A percentile compares a stretch with the other conserved stretches of the same genome.
phyloP scores from a whole-genome alignment of 2,888 invertebrate species.

The Amblyjoppa proteus region DNA sequence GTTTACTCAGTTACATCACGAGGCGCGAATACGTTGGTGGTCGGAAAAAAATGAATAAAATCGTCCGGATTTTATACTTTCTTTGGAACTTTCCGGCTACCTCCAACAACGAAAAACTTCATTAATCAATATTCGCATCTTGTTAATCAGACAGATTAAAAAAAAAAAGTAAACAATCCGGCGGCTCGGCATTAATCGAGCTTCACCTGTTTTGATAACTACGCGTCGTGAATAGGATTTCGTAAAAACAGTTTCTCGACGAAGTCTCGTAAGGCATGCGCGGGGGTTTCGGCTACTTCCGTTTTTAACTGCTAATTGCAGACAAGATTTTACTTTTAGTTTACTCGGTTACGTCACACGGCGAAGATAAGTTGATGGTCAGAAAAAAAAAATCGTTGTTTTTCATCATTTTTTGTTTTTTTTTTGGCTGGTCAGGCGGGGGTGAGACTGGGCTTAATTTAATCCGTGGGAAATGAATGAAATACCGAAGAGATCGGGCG shows the following conservation, averaged over 20 bases:
- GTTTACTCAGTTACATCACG: neutral
- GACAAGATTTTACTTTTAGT: neutral
- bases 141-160: too few relatives aligned
- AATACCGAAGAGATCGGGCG: slow-evolving; percentile 40
- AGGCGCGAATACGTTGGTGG: neutral
- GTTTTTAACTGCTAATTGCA: neutral
- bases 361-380: neutral
- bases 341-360: neutral
- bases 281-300: neutral
- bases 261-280: neutral
- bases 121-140: neutral
- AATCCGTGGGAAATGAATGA: slow-evolving; percentile 60
- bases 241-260: slow-evolving; percentile 28
- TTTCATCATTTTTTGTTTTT: slow-evolving; percentile 12
- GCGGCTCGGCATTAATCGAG: too few relatives aligned
- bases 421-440: neutral
- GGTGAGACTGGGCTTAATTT: slow-evolving; percentile 49
- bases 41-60: neutral
- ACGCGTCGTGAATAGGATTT: neutral
- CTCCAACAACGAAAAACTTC: too few relatives aligned
- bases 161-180: too few relatives aligned
- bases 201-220: neutral
- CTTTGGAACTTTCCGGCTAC: too few relatives aligned
- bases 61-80: neutral
- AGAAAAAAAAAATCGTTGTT: slow-evolving; percentile 3